These are phyloP conservation scores for Sylvietta virens DNA, from an alignment of 2,113 vertebrate genomes.

Conservation along the genomic window DNA sequence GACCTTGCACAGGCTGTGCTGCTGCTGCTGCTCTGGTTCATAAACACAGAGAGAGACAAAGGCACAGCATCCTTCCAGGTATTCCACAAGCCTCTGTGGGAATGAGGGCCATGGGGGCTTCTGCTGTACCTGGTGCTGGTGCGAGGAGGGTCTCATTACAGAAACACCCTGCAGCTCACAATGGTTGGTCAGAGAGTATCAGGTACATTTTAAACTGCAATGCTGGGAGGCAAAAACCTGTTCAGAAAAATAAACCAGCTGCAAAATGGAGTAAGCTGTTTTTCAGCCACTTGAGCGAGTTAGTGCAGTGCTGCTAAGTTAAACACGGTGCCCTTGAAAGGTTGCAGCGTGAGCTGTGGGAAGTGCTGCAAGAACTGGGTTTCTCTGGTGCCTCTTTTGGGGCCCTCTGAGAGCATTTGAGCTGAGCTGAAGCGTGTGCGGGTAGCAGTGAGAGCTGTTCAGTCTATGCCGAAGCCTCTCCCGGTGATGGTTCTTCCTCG, in stretches of 20 bases:
- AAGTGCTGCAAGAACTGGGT: neutral
- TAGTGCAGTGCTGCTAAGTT: neutral
- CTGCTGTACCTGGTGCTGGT: accelerated
- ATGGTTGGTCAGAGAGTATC: neutral
- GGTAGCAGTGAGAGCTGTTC: neutral
- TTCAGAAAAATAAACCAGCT: neutral
- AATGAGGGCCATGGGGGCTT: neutral
- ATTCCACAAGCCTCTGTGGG: neutral
- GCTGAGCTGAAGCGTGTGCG: accelerated
- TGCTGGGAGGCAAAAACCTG: neutral
- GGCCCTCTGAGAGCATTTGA: neutral
- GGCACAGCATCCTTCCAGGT: neutral
- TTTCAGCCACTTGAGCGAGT: accelerated
- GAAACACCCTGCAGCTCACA: neutral
- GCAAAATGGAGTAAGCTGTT: neutral
- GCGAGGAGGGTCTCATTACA: accelerated
- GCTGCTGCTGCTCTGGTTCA: neutral
- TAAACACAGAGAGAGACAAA: accelerated
- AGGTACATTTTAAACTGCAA: neutral
- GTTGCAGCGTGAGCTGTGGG: neutral
- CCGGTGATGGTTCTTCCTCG: accelerated
- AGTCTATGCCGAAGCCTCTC: neutral
- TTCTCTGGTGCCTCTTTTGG: neutral
- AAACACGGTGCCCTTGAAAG: neutral
- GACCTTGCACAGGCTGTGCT: neutral